Evolutionary conservation across 35 echinoderm and acorn worm genomes (phyloP), one percentile per base, ranked within the genome.

Genomic region (Apostichopus californicus): DNA sequence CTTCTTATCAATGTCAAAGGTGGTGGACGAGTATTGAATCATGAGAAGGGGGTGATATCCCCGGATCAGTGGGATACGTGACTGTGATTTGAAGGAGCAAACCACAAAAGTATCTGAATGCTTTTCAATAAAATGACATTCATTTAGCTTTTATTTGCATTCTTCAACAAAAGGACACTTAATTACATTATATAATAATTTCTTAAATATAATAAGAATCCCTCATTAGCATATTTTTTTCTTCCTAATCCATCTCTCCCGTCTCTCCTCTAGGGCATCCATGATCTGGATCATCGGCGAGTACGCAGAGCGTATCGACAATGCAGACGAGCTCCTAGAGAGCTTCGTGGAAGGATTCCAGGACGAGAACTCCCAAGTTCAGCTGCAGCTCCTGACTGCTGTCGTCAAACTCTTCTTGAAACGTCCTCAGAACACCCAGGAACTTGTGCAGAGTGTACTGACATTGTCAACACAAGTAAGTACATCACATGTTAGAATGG

Each of bases 261-360:
- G 71, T 18, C 61, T 77, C 17, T 46, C 90, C 57, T 87, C 5
- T 56, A 96, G 95, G 80, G 97, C 95, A 5, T 99, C 97, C 34
- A 99, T 99, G 97, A 96, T 99, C 92, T 99, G 97, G 97, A 99
- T 99, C 89, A 96, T 99, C 46, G 97, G 97, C 55, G 97, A 99
- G 79, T 99, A 99, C 54, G 95, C 93, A n/a, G 97, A 99, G 80
- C 91, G 97, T 78, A 99, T 99, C 78, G 97, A 99, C 91, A 96
- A 99, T 54, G 95, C 95, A 4, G 97, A 99, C 81, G 97, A 99
- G 86, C 89, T 99, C 1, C 89, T 99, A 68, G 97, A 99, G 90
- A 99, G 97, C 71, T 99, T 99, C 87, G 86, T 99, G 82, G 97
- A 99, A 87, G 97, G 97, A 21, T 99, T 99, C 93, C 97, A 99